Base-by-base conservation (phyloP, 2,888 invertebrate species). In the Meteorus cinctellus region DNA sequence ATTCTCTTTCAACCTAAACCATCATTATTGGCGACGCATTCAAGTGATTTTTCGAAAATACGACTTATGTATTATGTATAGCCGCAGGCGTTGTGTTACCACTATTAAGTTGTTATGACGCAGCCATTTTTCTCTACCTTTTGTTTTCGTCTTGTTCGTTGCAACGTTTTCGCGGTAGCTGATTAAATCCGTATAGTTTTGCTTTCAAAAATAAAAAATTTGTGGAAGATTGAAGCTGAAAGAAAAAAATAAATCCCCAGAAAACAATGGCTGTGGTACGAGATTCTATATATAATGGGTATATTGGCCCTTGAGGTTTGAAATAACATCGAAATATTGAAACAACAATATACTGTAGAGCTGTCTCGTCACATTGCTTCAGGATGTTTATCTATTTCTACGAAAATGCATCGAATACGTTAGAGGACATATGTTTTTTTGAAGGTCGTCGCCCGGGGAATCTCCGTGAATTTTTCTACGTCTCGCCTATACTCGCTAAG, bases 71-170 rank as follows among this genome's bases (percentile, higher is more conserved):
- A 55, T 55, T 34, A 19, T 65, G 12, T 41, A n/a, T 31, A 48
- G 48, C 72, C 48, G n/a, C 16, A 24, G 72, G 72, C 68, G 29
- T 31, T 75, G 72, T 69, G 68, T 65, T 71, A 69, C 76, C 75
- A 74, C 78, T 71, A 79, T 80, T 80, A 80, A 79, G 80, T 79
- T 74, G 80, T 80, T 80, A 79, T 75, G 74, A 74, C 74, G 68
- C 48, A 72, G 41, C 70, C 75, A 76, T 72, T 55, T 55, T 8
- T 55, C 19, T 19, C 19, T 55, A 19, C n/a, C 55, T 55, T 55
- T 55, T 55, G 19, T 19, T 19, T 19, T 19, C 60, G 69, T 71
- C 41, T 59, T 73, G 59, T 71, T 60, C 19, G 55, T 24, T 67
- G 51, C 69, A 75, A 68, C 55, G 55, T 51, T 77, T 75, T 77